A percentile compares a stretch with the other conserved stretches of the same genome.
Conservation (phyloP, 2,888 invertebrate genomes). For the Desoria tigrina region DNA sequence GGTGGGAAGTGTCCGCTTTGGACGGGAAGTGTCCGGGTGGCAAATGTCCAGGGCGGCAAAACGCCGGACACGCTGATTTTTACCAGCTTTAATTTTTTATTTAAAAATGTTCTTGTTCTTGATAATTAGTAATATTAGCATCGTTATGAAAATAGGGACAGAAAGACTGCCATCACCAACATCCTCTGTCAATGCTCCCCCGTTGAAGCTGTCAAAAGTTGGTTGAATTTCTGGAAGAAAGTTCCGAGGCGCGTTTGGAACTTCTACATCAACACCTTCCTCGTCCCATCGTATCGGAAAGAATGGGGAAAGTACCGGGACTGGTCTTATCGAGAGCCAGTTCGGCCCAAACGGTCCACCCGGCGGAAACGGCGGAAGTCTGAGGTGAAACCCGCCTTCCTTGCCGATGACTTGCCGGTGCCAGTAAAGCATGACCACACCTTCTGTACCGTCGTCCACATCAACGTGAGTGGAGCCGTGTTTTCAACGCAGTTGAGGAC, state of each 20-base stretch:
- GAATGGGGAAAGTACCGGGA: slow-evolving; percentile 14
- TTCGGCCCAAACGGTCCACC: background rate
- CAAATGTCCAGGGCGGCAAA: no score
- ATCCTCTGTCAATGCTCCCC: no score
- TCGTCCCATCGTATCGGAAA: slow-evolving; percentile 10
- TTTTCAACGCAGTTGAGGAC: slow-evolving; percentile 34
- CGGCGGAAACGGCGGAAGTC: background rate
- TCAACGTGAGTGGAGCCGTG: slow-evolving; percentile 35
- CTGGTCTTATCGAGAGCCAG: slow-evolving; percentile 2
- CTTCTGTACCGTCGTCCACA: slow-evolving; percentile 24
- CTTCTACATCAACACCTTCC: slow-evolving; percentile 8
- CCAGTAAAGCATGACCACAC: slow-evolving; percentile 34
- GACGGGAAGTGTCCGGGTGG: no score
- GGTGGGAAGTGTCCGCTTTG: no score
- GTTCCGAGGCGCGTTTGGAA: slow-evolving; percentile 1
- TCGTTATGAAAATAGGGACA: background rate
- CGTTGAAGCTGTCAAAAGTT: no score
- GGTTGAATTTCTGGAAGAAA: no score
- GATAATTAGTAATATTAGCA: no score
- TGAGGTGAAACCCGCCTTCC: background rate
- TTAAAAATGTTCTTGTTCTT: no score
- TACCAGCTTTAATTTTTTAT: no score
- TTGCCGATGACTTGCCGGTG: background rate
- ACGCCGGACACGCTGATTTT: no score
- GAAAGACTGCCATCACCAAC: no score